Base-by-base conservation (phyloP, 2,888 invertebrate species). In the Drosophila affinis region DNA sequence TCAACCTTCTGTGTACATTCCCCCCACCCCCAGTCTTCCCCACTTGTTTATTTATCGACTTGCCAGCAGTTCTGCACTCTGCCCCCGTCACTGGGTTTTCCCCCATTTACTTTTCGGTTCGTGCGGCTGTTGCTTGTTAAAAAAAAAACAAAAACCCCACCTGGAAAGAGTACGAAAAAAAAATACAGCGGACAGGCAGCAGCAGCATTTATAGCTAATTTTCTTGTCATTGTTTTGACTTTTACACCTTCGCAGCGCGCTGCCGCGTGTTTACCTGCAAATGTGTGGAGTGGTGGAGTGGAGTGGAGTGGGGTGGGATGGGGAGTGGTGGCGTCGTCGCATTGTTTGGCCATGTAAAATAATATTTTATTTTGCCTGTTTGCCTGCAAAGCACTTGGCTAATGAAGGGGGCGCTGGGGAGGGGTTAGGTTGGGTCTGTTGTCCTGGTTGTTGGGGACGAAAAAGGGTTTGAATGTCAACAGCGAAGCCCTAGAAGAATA, bases 261-360 rank as follows among this genome's bases (percentile, higher is more conserved):
- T 24, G 67, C 62, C 32, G 62, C 75, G 58, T 73, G 75, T 76
- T 76, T 76, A 64, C 60, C 76, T 75, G 75, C 51, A 54, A 60
- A 48, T 62, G 60, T 53, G 62, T 24, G n/a, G 45, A 10, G 17
- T 4, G 24, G 24, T 5, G 24, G 24, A 5, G 4, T 0, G 24
- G 24, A 17, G n/a, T 27, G 51, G 5, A 9, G 27, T 18, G n/a
- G 9, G 24, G 24, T 67, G 75, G 74, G 74, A 67, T 21, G 21
- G 21, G 21, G 21, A 21, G 21, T 21, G 21, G 21, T 21, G 74
- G 65, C 74, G 49, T 52, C 59, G 49, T 52, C 56, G 55, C 55
- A 63, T 67, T 83, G 78, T 86, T 82, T 86, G 84, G 64, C 57
- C 70, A 54, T 76, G 76, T 83, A 83, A 83, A 86, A 82, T 76